These are phyloP conservation scores for Nymphalis urticae DNA, from an alignment of 2,888 invertebrate species.

Conservation along the genomic window DNA sequence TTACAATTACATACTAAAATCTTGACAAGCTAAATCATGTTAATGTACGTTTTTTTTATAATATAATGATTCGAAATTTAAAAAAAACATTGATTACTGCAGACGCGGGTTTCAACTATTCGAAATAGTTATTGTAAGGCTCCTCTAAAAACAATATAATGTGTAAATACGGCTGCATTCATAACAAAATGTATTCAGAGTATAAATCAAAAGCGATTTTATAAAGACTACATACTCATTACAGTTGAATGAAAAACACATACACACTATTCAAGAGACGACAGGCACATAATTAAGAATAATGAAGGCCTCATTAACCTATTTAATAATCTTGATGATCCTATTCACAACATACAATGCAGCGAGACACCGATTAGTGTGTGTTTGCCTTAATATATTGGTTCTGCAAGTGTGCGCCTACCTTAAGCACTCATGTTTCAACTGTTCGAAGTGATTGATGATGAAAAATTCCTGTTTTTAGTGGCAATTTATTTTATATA, in stretches of 20 bases:
- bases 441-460: not conserved
- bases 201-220: conserved; percentile 1
- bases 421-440: not conserved
- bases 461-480: not conserved
- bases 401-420: not conserved
- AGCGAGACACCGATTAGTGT: conserved; percentile 2
- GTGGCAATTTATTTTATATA: not conserved
- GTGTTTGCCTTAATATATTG: not conserved
- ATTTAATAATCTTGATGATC: conserved; percentile 13
- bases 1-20: too few species aligned
- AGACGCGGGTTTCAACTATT: too few species aligned
- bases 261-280: conserved; percentile 13
- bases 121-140: too few species aligned
- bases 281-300: conserved; percentile 12
- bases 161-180: not conserved
- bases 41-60: too few species aligned
- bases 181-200: conserved; percentile 2
- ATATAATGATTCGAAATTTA: too few species aligned
- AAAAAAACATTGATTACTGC: too few species aligned
- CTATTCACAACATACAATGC: conserved; percentile 10
- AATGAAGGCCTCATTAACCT: conserved; percentile 18
- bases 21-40: too few species aligned
- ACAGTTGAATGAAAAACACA: conserved; percentile 11
- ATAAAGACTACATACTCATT: conserved; percentile 2
- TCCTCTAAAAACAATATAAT: too few species aligned